A percentile compares a stretch with the other conserved stretches of the same genome.
Conservation (phyloP, 2,797 vertebrate genomes). For the Sebastes minor region DNA sequence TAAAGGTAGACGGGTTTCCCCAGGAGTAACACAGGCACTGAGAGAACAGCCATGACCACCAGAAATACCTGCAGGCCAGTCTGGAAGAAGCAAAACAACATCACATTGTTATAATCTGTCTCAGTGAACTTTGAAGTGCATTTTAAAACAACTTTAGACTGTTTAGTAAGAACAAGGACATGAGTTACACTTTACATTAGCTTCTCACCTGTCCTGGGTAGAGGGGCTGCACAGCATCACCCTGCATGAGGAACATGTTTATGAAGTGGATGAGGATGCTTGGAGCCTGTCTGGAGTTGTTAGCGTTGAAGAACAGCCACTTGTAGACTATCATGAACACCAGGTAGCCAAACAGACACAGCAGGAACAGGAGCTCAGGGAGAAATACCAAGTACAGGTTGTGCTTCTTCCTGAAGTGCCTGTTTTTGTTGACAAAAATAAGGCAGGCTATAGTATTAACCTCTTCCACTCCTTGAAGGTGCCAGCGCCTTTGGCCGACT, state of each 20-base stretch:
- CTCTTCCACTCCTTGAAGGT: no score
- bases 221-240: slow-evolving; percentile 67
- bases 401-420: slow-evolving; percentile 91
- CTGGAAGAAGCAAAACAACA: slow-evolving; percentile 68
- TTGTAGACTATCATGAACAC: slow-evolving; percentile 97
- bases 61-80: slow-evolving; percentile 87
- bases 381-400: slow-evolving; percentile 92
- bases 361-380: slow-evolving; percentile 93
- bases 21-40: slow-evolving; percentile 91
- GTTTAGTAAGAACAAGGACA: not conserved
- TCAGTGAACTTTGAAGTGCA: not conserved
- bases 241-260: slow-evolving; percentile 96
- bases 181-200: not conserved
- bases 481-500: no score
- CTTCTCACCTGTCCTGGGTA: slow-evolving; percentile 89
- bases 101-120: not conserved
- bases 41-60: slow-evolving; percentile 85
- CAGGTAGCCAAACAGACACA: slow-evolving; percentile 95
- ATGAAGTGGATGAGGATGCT: slow-evolving; percentile 98
- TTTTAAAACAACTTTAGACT: not conserved
- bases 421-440: slow-evolving; percentile 54
- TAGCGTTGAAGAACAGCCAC: slow-evolving; percentile 88
- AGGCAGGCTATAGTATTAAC: not conserved
- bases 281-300: slow-evolving; percentile 84
- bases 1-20: slow-evolving; percentile 95